Conservation (phyloP, 2,113 vertebrate genomes). For the Grammomys dolichurus region DNA sequence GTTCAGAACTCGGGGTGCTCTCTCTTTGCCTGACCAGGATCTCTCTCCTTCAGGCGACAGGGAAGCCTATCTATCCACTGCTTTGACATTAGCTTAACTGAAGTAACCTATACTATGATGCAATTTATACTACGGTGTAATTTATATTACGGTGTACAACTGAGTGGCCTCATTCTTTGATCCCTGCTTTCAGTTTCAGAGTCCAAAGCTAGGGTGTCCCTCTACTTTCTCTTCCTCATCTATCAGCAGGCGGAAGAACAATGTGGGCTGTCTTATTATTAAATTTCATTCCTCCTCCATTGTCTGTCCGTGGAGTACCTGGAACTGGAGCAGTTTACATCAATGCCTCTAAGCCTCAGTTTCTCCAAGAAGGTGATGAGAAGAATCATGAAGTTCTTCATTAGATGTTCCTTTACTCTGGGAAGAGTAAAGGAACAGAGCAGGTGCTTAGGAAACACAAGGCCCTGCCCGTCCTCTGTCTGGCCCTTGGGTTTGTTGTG, state of each 20-base stretch:
- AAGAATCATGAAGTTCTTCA: neutral
- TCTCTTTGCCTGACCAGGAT: neutral
- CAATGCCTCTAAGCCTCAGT: neutral
- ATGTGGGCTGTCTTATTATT: neutral
- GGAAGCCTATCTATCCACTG: neutral
- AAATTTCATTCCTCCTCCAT: neutral
- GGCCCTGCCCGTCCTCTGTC: neutral
- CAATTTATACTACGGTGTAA: neutral
- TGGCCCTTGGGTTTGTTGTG: neutral
- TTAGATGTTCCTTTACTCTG: neutral
- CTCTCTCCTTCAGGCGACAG: neutral
- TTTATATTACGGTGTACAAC: slow-evolving; percentile 28
- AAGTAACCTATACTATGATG: slow-evolving; percentile 14
- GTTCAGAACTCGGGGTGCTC: neutral
- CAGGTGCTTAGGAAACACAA: neutral
- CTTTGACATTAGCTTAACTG: neutral
- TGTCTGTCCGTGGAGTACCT: neutral
- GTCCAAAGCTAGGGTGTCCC: neutral
- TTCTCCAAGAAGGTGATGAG: neutral
- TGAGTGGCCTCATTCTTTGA: neutral
- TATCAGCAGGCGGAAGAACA: neutral
- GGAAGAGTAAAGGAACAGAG: neutral
- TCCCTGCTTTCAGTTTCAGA: neutral
- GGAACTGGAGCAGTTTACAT: neutral
- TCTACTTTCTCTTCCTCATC: neutral